phyloP scores from a whole-genome alignment of 2,888 invertebrate genomes.

The Drosophila falleni region DNA sequence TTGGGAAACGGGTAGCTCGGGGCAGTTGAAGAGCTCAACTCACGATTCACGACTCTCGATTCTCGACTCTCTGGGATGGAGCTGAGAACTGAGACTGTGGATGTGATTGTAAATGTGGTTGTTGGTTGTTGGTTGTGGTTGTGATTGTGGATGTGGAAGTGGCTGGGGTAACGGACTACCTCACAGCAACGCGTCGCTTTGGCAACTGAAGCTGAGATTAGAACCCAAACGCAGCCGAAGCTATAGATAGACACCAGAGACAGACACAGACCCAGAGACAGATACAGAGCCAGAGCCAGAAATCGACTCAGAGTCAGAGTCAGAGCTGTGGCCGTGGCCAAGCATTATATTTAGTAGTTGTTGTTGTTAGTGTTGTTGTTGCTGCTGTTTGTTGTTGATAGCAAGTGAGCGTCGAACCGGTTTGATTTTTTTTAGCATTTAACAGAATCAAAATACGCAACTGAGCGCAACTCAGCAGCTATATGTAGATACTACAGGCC shows the following conservation, averaged over 20 bases:
- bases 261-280: too few relatives aligned
- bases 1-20: slow-evolving; percentile 3
- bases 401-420: slow-evolving; percentile 42
- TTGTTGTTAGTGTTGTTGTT: slow-evolving; percentile 3
- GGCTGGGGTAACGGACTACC: slow-evolving; percentile 44
- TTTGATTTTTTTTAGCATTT: slow-evolving; percentile 36
- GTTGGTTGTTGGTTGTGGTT: too few relatives aligned
- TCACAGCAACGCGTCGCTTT: slow-evolving; percentile 59
- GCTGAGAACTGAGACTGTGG: not conserved
- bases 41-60: not conserved
- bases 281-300: not conserved
- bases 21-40: not conserved
- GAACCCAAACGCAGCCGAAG: slow-evolving; percentile 32
- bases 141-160: not conserved
- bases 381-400: slow-evolving; percentile 11
- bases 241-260: slow-evolving; percentile 1
- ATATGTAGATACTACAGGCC: not conserved
- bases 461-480: slow-evolving; percentile 32
- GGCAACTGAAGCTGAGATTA: slow-evolving; percentile 69
- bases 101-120: not conserved
- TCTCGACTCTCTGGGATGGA: not conserved
- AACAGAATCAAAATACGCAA: slow-evolving; percentile 41
- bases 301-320: not conserved
- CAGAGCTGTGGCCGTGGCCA: slow-evolving; percentile 28
- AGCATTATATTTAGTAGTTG: slow-evolving; percentile 8